Conservation (phyloP, 1,140 invertebrate genomes). For the Chironomus striatipennis region DNA sequence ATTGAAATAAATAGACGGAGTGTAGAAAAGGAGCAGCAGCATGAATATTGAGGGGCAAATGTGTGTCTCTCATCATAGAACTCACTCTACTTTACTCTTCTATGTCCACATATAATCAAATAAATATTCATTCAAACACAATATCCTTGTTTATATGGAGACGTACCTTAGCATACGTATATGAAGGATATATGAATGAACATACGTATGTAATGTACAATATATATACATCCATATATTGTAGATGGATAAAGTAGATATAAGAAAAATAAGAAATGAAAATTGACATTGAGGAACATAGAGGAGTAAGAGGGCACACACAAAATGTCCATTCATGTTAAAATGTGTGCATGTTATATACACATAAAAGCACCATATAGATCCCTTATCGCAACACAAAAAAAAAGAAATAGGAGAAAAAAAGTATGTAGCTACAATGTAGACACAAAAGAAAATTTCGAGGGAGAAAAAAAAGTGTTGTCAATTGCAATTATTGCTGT, state of each 20-base stretch:
- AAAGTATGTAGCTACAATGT: background rate
- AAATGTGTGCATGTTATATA: background rate
- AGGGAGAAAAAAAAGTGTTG: constrained; percentile 1
- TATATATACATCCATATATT: no score
- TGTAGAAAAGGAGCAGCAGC: no score
- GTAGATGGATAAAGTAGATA: no score
- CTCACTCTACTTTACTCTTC: background rate
- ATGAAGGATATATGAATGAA: no score
- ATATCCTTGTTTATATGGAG: no score
- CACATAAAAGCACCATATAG: background rate
- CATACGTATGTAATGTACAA: no score
- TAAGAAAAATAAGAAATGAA: no score
- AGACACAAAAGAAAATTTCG: background rate
- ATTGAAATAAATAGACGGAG: no score
- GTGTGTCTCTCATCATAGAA: background rate
- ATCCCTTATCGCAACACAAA: background rate
- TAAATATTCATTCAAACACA: background rate
- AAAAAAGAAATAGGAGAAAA: background rate
- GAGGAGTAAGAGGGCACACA: background rate
- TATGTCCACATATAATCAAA: constrained; percentile 2
- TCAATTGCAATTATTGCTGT: constrained; percentile 13
- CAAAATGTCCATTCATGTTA: constrained; percentile 12
- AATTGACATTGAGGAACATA: background rate
- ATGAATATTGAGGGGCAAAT: no score
- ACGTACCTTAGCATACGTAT: no score